phyloP scores from a whole-genome alignment of 2,113 vertebrate genomes.

The Elephantulus edwardii region DNA sequence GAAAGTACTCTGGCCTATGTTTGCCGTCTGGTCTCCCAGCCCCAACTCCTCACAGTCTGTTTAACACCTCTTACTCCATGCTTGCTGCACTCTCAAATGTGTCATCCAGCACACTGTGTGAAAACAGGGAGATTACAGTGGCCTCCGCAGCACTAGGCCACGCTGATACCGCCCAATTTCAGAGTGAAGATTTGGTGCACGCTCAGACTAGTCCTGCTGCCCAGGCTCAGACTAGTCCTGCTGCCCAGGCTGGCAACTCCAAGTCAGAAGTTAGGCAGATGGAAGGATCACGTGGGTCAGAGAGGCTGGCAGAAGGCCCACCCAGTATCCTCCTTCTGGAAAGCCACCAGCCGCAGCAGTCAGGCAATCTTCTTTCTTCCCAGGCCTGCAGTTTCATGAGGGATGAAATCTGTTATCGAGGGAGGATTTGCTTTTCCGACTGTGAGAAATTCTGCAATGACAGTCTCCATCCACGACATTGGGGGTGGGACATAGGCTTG shows the following conservation, averaged over 20 bases:
- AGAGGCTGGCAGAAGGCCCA: conserved; percentile 48
- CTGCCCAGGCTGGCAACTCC: background rate
- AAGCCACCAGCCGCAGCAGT: background rate
- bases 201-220: background rate
- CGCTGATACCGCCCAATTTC: background rate
- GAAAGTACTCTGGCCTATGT: conserved; percentile 24
- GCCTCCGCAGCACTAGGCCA: background rate
- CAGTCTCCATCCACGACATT: background rate
- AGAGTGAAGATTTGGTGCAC: background rate
- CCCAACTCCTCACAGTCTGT: background rate
- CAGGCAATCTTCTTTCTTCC: conserved; percentile 41
- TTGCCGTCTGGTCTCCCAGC: conserved; percentile 24
- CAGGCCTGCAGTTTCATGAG: conserved; percentile 60
- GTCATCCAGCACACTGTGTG: background rate
- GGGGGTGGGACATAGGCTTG: background rate
- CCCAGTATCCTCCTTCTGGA: conserved; percentile 55
- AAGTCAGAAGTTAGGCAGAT: conserved; percentile 69
- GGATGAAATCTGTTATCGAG: conserved; percentile 56
- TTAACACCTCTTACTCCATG: conserved; percentile 28
- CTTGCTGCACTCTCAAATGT: background rate
- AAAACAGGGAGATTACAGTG: background rate
- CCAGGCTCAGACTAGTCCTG: background rate
- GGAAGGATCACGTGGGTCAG: conserved; percentile 60
- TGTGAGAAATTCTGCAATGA: conserved; percentile 41
- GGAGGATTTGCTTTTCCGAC: conserved; percentile 41